phyloP scores from a whole-genome alignment of 1,140 invertebrate genomes.

The Saccostrea glomerata region DNA sequence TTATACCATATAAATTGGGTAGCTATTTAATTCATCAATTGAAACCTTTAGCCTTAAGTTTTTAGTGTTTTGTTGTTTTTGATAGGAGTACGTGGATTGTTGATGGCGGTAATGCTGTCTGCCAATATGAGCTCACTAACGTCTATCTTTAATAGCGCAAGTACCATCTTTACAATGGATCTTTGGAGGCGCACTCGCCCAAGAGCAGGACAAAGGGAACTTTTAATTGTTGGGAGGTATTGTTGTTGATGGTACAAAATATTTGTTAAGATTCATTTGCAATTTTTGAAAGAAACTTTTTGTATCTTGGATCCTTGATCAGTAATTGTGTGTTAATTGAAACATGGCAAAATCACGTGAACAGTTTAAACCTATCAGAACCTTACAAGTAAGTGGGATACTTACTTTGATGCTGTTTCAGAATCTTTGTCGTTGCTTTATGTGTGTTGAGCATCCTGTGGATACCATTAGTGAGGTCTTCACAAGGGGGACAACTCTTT shows the following conservation, averaged over 20 bases:
- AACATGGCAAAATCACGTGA: too few relatives aligned
- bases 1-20: too few relatives aligned
- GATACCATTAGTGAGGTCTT: conserved; percentile 82
- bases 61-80: not conserved
- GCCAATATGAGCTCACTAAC: conserved; percentile 82
- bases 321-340: too few relatives aligned
- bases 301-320: too few relatives aligned
- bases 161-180: conserved; percentile 83
- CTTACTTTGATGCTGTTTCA: conserved; percentile 44
- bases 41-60: too few relatives aligned
- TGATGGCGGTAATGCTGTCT: conserved; percentile 82
- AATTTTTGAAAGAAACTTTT: too few relatives aligned
- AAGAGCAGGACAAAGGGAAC: conserved; percentile 79
- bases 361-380: too few relatives aligned
- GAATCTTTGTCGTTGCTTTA: conserved; percentile 80
- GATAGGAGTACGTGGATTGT: conserved; percentile 77
- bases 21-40: too few relatives aligned
- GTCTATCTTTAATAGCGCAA: conserved; percentile 82
- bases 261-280: too few relatives aligned
- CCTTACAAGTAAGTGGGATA: not conserved
- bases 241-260: too few relatives aligned
- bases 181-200: conserved; percentile 80
- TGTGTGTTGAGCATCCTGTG: conserved; percentile 81
- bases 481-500: conserved; percentile 82
- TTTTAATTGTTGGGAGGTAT: conserved; percentile 81